phyloP scores from a whole-genome alignment of 1,140 invertebrate genomes.

The Temnothorax longispinosus region DNA sequence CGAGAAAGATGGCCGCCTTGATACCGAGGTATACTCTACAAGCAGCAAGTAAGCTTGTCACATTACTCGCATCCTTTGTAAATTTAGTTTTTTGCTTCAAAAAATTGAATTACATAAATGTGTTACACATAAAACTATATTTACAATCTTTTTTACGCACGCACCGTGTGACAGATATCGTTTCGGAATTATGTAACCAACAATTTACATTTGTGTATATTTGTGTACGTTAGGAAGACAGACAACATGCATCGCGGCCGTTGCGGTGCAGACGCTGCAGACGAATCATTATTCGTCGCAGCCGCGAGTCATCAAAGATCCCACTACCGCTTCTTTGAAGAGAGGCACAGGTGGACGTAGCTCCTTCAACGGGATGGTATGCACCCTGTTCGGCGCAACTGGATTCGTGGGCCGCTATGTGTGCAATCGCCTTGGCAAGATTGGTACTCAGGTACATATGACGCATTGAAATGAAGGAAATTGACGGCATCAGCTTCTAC shows the following conservation, averaged over 20 bases:
- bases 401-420: slow-evolving; percentile 96
- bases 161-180: not conserved
- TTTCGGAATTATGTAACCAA: slow-evolving; percentile 56
- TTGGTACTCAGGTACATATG: slow-evolving; percentile 91
- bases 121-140: not conserved
- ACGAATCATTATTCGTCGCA: slow-evolving; percentile 79
- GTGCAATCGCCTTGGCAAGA: slow-evolving; percentile 95
- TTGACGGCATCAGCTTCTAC: not conserved
- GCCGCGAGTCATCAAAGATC: slow-evolving; percentile 82
- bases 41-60: slow-evolving; percentile 67
- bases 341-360: slow-evolving; percentile 97
- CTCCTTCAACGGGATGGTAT: slow-evolving; percentile 98
- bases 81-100: not conserved
- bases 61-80: not conserved
- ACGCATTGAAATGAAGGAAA: not conserved
- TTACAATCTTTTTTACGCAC: not conserved
- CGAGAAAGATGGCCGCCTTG: slow-evolving; percentile 72
- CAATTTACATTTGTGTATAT: slow-evolving; percentile 40
- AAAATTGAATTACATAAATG: not conserved
- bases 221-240: slow-evolving; percentile 71
- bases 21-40: slow-evolving; percentile 59
- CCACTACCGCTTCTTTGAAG: slow-evolving; percentile 89
- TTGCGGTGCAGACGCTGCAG: slow-evolving; percentile 76
- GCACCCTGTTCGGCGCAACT: slow-evolving; percentile 97
- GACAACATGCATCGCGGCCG: slow-evolving; percentile 57